A percentile compares a stretch with the other conserved stretches of the same genome.
phyloP scores from a whole-genome alignment of 1,140 invertebrate genomes.

The Hyles euphorbiae region DNA sequence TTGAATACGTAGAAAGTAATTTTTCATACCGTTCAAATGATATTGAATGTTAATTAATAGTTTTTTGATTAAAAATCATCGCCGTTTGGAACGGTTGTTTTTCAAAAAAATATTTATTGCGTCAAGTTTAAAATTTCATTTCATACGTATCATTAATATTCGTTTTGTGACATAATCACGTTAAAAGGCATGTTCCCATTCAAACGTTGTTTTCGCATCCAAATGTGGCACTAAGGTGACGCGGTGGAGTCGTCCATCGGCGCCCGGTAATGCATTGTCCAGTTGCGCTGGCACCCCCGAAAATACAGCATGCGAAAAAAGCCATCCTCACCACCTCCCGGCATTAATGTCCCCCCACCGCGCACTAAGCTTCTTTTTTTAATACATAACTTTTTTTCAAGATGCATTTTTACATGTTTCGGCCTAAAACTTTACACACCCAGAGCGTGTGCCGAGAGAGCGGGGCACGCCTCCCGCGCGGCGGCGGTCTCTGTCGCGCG shows the following conservation, averaged over 20 bases:
- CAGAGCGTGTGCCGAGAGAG: constrained; percentile 52
- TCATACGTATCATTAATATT: no score
- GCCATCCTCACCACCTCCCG: constrained; percentile 57
- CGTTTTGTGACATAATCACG: no score
- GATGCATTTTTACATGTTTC: constrained; percentile 75
- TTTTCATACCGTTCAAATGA: no score
- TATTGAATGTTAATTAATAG: no score
- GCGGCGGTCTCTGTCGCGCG: constrained; percentile 60
- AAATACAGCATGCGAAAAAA: constrained; percentile 72
- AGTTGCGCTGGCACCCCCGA: constrained; percentile 62
- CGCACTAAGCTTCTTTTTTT: constrained; percentile 73
- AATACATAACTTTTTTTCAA: constrained; percentile 76
- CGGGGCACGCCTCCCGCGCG: constrained; percentile 57
- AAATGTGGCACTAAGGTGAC: constrained; percentile 63
- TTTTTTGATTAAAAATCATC: no score
- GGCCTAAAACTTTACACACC: constrained; percentile 75
- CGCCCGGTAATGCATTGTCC: constrained; percentile 70
- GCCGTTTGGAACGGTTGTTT: no score
- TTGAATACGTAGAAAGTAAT: no score
- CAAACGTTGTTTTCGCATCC: constrained; percentile 16
- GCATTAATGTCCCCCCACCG: constrained; percentile 67
- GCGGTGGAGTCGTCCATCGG: constrained; percentile 46
- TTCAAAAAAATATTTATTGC: no score
- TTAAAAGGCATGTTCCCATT: no score
- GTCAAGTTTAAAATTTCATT: no score